Evolutionary conservation across 2,113 vertebrate genomes (phyloP), one percentile per base, ranked within the genome.

Genomic region (Leiothrix lutea): DNA sequence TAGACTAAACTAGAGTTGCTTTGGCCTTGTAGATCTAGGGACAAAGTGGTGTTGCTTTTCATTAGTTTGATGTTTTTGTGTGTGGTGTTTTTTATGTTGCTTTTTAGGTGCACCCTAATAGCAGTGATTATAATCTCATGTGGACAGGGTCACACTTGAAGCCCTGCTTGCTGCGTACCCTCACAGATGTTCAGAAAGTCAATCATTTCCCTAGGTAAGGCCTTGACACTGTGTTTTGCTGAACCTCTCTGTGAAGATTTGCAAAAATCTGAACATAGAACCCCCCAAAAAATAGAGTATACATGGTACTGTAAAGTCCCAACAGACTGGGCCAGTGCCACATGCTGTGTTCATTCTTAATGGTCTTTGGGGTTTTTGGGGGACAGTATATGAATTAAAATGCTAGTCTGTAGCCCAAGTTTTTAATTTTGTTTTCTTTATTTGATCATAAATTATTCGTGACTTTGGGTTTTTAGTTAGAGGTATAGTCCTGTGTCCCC

Each of bases 61-160:
- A 35, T 65, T 50, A 26, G 29, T 54, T 92, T 3, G 6, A 0
- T 83, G 19, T 40, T 70, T 92, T 70, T 62, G 16, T 36, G 12
- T 71, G 21, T 62, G n/a, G 12, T 86, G 44, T 36, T 91, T n/a
- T 58, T 86, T 66, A 18, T 88, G 36, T 88, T 72, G 35, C 65
- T 77, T 86, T 92, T 95, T 23, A 99, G 99, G 99, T 99, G 89
- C 98, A 99, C 84, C 98, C 98, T 36, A 99, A 98, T 88, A 99
- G 99, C 95, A 99, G 97, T 2, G 98, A 99, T 95, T 99, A 99
- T 90, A 99, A 99, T 94, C 98, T 99, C n/a, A 99, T 99, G 99
- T 99, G 99, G 99, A 99, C 99, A 14, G 99, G 99, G 78, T 99
- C 99, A 79, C 99, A 99, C 97, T 97, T 99, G 95, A 99, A 99